Percentiles rank a stretch among this genome's conserved stretches.
Evolutionary conservation across 2,113 vertebrate species (phyloP).

Genomic region (Vidua macroura): DNA sequence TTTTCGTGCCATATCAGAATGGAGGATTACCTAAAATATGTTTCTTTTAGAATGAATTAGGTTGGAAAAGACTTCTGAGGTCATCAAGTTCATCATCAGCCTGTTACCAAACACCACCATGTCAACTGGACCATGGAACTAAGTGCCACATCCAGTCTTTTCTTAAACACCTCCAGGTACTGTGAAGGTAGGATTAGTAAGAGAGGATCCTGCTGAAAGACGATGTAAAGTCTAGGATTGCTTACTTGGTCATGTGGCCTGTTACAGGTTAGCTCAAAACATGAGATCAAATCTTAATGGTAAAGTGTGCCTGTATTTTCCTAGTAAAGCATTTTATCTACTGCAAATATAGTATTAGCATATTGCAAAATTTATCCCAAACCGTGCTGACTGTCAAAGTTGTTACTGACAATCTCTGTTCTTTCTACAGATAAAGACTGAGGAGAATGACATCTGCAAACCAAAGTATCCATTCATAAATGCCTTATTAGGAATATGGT

Average conservation of each 20-base stretch:
- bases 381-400: background rate
- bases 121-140: background rate
- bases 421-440: background rate
- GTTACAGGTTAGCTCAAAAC: conserved; percentile 11
- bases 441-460: background rate
- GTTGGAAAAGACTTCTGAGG: background rate
- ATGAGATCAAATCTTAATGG: background rate
- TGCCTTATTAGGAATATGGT: background rate
- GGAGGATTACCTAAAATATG: background rate
- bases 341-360: background rate
- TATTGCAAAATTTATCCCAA: background rate
- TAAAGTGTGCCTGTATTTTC: background rate
- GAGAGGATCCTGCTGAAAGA: background rate
- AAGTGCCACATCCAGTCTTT: background rate
- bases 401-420: background rate
- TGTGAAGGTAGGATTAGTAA: background rate
- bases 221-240: background rate
- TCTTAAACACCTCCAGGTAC: background rate
- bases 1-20: background rate
- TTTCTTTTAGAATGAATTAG: background rate
- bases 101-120: background rate
- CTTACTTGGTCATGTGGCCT: background rate
- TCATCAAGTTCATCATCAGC: background rate
- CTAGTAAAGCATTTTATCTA: background rate
- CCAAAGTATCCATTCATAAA: background rate